A percentile compares a stretch with the other conserved stretches of the same genome.
phyloP scores from a whole-genome alignment of 2,888 invertebrate genomes.

The Drosophila pseudotakahashii region DNA sequence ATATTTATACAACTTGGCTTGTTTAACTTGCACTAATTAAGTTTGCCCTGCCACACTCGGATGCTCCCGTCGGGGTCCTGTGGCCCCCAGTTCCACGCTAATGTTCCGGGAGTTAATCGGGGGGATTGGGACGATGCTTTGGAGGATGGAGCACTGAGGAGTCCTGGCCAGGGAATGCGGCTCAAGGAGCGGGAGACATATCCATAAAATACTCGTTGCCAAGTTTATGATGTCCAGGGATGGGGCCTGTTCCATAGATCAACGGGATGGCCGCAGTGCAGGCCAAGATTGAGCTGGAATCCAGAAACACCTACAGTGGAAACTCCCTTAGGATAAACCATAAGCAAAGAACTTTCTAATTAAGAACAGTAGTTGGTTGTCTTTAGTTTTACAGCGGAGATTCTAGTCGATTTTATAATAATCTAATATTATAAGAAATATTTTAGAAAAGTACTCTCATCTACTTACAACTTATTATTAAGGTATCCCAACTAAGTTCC shows the following conservation, averaged over 20 bases:
- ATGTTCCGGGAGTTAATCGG: slow-evolving; percentile 19
- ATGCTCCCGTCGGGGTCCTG: slow-evolving; percentile 48
- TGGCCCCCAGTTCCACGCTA: slow-evolving; percentile 2
- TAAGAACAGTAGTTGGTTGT: background rate
- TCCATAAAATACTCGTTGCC: slow-evolving; percentile 43
- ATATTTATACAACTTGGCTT: slow-evolving; percentile 74
- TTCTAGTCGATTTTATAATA: too few relatives aligned
- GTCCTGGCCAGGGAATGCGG: slow-evolving; percentile 1
- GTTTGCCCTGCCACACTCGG: slow-evolving; percentile 74
- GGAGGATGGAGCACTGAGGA: background rate
- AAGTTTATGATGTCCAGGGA: slow-evolving; percentile 61
- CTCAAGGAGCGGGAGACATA: slow-evolving; percentile 32
- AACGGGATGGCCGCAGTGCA: slow-evolving; percentile 15
- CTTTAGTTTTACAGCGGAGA: background rate
- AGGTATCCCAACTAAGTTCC: too few relatives aligned
- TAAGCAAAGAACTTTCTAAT: background rate
- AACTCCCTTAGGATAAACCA: background rate
- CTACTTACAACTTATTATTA: too few relatives aligned
- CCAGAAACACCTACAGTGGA: background rate
- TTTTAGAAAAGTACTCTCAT: too few relatives aligned
- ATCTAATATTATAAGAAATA: too few relatives aligned
- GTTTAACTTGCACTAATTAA: slow-evolving; percentile 77
- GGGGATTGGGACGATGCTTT: background rate
- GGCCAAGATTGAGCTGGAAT: background rate
- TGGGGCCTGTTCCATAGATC: slow-evolving; percentile 62